Conservation (phyloP, 1,140 invertebrate genomes). For the Papilio dardanus region DNA sequence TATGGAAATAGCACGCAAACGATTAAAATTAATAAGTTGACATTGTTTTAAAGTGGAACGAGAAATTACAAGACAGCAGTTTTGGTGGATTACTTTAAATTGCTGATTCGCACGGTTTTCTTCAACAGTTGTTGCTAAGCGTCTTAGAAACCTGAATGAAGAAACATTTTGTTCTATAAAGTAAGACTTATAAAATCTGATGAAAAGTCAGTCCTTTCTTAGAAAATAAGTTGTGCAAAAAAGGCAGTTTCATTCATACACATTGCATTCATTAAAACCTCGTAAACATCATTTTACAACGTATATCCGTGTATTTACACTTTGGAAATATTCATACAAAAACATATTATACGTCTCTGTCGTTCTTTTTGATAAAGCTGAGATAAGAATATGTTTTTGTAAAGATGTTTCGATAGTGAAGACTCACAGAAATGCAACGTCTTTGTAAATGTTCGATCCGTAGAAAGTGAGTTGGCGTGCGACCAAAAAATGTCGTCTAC, state of each 20-base stretch:
- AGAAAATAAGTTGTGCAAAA: too few species aligned
- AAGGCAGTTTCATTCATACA: not conserved
- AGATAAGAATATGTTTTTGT: not conserved
- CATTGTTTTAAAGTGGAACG: constrained; percentile 34
- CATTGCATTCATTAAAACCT: not conserved
- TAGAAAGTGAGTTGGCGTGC: constrained; percentile 31
- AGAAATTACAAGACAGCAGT: constrained; percentile 14
- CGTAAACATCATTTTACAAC: not conserved
- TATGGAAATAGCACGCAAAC: constrained; percentile 20
- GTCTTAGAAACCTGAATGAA: not conserved
- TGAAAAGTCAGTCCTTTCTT: too few species aligned
- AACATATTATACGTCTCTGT: not conserved
- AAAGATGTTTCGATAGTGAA: not conserved
- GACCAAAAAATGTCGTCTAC: constrained; percentile 27
- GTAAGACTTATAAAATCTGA: too few species aligned
- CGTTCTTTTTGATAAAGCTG: not conserved
- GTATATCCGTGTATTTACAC: not conserved
- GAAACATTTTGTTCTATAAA: too few species aligned
- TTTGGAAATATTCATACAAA: not conserved
- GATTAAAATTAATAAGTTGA: constrained; percentile 32
- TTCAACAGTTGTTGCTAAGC: not conserved
- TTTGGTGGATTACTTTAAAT: constrained; percentile 8
- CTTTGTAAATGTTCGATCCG: not conserved
- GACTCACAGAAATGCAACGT: not conserved
- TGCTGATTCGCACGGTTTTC: not conserved